phyloP scores from a whole-genome alignment of 2,113 vertebrate genomes.

The Heterotis niloticus region DNA sequence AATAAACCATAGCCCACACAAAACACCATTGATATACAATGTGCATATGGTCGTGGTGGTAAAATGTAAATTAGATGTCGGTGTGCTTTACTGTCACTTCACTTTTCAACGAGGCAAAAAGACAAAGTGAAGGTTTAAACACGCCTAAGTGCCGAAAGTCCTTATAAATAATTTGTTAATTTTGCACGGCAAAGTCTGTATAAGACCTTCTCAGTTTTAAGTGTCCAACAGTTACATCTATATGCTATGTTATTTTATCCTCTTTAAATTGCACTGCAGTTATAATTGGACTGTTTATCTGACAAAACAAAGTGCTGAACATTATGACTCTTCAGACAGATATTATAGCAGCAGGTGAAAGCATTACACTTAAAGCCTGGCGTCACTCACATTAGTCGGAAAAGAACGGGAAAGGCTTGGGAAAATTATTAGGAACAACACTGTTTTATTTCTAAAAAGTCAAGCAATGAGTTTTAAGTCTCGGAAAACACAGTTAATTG shows the following conservation, averaged over 20 bases:
- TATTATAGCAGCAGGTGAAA: background rate
- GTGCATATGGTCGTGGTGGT: no score
- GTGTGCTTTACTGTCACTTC: no score
- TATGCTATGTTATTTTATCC: background rate
- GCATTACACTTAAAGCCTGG: background rate
- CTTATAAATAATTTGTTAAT: no score
- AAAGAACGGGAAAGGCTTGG: background rate
- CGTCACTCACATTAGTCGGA: background rate
- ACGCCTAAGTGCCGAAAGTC: no score
- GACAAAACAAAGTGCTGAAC: background rate
- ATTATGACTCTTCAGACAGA: background rate
- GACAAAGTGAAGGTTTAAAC: no score
- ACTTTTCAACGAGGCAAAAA: no score
- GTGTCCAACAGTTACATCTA: background rate
- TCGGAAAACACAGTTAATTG: constrained; percentile 13
- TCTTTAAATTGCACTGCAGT: no score
- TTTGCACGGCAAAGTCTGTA: no score
- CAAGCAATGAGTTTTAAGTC: constrained; percentile 11
- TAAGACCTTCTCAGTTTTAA: background rate
- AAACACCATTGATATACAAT: no score
- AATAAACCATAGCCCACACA: no score
- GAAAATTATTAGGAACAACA: background rate
- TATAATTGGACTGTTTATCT: background rate
- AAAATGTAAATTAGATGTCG: no score
- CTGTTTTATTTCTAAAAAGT: no score